A percentile compares a stretch with the other conserved stretches of the same genome.
These are phyloP conservation scores for Saguinus oedipus DNA, from an alignment of 2,797 vertebrate species.

Conservation along the genomic window DNA sequence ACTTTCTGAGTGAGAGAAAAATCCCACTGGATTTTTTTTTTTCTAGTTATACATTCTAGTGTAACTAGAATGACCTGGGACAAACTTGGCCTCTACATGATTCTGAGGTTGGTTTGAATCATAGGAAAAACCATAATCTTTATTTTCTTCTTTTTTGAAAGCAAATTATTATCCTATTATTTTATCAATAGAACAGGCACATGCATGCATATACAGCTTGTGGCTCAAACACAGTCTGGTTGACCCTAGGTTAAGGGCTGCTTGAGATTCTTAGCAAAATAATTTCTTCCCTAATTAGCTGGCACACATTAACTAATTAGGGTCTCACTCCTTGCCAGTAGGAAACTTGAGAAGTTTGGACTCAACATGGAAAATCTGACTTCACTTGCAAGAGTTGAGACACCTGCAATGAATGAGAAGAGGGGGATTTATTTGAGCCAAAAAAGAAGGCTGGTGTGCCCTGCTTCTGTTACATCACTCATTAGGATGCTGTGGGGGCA, in stretches of 20 bases:
- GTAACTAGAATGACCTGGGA: background rate
- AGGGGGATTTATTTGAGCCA: constrained; percentile 14
- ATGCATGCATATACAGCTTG: background rate
- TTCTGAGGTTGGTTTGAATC: background rate
- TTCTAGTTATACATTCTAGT: too few relatives aligned
- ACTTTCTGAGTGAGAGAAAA: background rate
- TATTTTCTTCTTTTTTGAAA: constrained; percentile 51
- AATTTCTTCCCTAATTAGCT: constrained; percentile 66
- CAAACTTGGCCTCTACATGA: background rate
- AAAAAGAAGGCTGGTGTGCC: background rate
- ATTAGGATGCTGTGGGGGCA: background rate
- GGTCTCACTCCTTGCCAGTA: constrained; percentile 31
- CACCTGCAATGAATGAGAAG: constrained; percentile 34
- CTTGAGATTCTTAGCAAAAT: constrained; percentile 50
- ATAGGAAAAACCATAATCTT: background rate
- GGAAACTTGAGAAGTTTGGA: constrained; percentile 58
- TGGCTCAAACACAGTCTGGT: constrained; percentile 19
- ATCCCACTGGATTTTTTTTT: background rate
- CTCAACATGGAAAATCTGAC: constrained; percentile 68
- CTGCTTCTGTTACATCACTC: constrained; percentile 57
- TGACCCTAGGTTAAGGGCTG: constrained; percentile 32
- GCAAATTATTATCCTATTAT: background rate
- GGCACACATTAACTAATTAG: constrained; percentile 60
- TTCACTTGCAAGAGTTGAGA: constrained; percentile 40
- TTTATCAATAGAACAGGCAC: constrained; percentile 39